These are phyloP conservation scores for Dasypolia templi DNA, from an alignment of 2,888 invertebrate genomes.

Conservation along the genomic window DNA sequence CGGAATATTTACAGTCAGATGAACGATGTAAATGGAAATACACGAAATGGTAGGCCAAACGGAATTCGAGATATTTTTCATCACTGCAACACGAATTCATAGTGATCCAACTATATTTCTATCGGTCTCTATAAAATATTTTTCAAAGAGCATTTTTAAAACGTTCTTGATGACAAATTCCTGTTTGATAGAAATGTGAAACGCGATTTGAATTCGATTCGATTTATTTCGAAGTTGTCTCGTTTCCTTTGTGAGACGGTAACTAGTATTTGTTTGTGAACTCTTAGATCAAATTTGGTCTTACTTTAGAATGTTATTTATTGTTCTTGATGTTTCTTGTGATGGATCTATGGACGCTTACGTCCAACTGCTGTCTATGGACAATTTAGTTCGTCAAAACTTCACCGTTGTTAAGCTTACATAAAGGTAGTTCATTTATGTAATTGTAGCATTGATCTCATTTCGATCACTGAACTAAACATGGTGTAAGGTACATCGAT, in stretches of 20 bases:
- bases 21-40: conserved; percentile 1
- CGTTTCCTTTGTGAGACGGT: conserved; percentile 37
- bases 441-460: not conserved
- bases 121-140: conserved; percentile 33
- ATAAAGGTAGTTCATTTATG: not conserved
- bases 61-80: conserved; percentile 47
- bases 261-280: conserved; percentile 49
- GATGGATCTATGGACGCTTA: not conserved
- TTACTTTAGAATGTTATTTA: not conserved
- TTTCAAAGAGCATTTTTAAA: conserved; percentile 52
- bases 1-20: conserved; percentile 2
- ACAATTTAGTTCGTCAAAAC: not conserved
- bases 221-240: conserved; percentile 54
- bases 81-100: conserved; percentile 37
- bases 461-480: not conserved
- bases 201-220: conserved; percentile 56
- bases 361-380: not conserved
- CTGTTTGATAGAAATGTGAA: conserved; percentile 58
- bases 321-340: not conserved
- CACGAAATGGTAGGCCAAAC: conserved; percentile 21
- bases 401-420: not conserved
- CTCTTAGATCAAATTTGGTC: conserved; percentile 28
- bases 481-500: not conserved
- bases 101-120: conserved; percentile 27
- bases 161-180: conserved; percentile 56